A percentile compares a stretch with the other conserved stretches of the same genome.
Evolutionary conservation across 2,113 vertebrate genomes (phyloP).

Genomic region (Strigops habroptila): DNA sequence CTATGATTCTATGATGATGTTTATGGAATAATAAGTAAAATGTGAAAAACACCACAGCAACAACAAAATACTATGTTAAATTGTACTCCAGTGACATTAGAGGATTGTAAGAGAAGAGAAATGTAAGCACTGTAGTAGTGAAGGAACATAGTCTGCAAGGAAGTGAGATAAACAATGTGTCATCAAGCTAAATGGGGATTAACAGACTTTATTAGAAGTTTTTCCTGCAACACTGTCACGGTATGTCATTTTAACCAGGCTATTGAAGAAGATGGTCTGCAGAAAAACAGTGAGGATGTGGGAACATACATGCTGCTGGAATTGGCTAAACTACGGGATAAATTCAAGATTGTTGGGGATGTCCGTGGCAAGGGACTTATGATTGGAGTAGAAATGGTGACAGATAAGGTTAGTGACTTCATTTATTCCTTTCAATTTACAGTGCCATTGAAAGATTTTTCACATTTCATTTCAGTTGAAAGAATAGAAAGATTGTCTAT

Average conservation of each 20-base stretch:
- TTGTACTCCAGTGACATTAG: background rate
- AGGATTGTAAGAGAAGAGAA: background rate
- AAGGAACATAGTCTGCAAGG: background rate
- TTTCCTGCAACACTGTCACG: background rate
- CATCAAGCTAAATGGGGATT: background rate
- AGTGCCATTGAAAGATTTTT: background rate
- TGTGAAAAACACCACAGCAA: background rate
- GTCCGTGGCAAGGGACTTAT: constrained; percentile 93
- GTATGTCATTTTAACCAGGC: constrained; percentile 69
- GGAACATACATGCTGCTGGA: constrained; percentile 85
- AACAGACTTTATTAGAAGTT: background rate
- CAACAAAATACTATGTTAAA: background rate
- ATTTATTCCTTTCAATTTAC: background rate
- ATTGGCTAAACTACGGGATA: constrained; percentile 85
- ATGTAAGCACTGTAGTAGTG: background rate
- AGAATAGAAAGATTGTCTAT: background rate
- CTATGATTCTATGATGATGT: background rate
- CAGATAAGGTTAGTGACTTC: constrained; percentile 82
- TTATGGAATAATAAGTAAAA: background rate
- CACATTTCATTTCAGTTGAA: background rate
- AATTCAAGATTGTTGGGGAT: constrained; percentile 89
- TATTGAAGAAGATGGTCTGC: constrained; percentile 82
- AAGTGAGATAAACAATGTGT: background rate
- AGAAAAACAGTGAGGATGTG: constrained; percentile 79
- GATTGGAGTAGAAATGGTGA: constrained; percentile 94